These are phyloP conservation scores for Mesopsocus fuscifrons DNA, from an alignment of 2,888 invertebrate species.

Conservation along the genomic window DNA sequence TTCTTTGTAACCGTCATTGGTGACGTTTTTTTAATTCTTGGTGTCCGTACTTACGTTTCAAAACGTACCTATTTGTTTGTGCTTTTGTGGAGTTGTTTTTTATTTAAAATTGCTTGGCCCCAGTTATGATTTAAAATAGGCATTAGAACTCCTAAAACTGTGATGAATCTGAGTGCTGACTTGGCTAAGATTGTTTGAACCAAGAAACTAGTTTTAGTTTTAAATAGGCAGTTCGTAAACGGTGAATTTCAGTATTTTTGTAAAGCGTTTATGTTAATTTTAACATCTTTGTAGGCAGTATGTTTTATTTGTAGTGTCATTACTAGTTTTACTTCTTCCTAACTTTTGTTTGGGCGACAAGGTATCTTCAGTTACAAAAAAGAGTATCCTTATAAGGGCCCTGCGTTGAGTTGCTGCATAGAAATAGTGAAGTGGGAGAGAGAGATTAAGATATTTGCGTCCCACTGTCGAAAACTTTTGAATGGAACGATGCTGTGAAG, in stretches of 20 bases:
- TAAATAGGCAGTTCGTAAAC: background rate
- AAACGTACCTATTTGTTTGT: conserved; percentile 15
- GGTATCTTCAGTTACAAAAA: no score
- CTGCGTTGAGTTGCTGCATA: no score
- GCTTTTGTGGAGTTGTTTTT: conserved; percentile 14
- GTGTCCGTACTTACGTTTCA: background rate
- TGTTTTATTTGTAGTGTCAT: background rate
- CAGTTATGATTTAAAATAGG: conserved; percentile 13
- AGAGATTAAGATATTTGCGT: no score
- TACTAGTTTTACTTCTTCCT: background rate
- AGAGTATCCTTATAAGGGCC: no score
- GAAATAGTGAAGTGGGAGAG: no score
- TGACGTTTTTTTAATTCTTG: no score
- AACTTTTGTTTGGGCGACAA: background rate
- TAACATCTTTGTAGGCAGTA: background rate
- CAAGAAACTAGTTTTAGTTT: no score
- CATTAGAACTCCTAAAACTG: background rate
- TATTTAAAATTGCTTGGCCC: conserved; percentile 7
- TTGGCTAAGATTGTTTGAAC: no score
- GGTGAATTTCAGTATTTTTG: conserved; percentile 4
- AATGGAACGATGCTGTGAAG: no score
- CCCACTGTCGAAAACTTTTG: no score
- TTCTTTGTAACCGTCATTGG: no score
- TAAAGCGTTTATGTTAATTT: background rate
- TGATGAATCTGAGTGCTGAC: conserved; percentile 5